Evolutionary conservation across 2,888 invertebrate species (phyloP).

Genomic region (Aporophyla nigra): DNA sequence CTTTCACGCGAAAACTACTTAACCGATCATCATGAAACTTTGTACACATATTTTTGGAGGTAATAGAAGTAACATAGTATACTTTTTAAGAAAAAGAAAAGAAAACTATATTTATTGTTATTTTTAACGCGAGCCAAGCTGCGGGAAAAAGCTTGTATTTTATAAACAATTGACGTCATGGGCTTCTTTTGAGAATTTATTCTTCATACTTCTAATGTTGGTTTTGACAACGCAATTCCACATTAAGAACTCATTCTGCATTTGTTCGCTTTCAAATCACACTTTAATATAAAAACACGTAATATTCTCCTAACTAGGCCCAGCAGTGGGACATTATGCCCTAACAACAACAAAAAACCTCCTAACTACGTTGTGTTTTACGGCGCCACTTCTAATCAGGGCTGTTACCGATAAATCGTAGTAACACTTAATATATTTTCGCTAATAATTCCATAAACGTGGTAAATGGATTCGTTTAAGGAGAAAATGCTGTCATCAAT

Average conservation of each 20-base stretch:
- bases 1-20: too few species aligned
- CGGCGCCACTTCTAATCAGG: not conserved
- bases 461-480: slow-evolving; percentile 6
- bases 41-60: too few species aligned
- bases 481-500: slow-evolving; percentile 50
- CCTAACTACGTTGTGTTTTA: slow-evolving; percentile 3
- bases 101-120: too few species aligned
- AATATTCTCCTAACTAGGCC: not conserved
- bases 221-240: not conserved
- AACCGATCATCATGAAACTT: too few species aligned
- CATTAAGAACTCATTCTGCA: not conserved
- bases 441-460: slow-evolving; percentile 46
- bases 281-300: not conserved
- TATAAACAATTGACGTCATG: not conserved
- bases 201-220: not conserved
- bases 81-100: too few species aligned
- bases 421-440: slow-evolving; percentile 21
- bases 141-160: too few species aligned
- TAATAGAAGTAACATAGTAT: too few species aligned
- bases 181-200: not conserved
- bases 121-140: too few species aligned
- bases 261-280: not conserved
- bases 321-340: not conserved
- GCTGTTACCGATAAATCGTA: slow-evolving; percentile 8
- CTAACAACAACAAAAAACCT: not conserved